Conservation (phyloP, 1,140 invertebrate species). For the Helicoverpa armigera region DNA sequence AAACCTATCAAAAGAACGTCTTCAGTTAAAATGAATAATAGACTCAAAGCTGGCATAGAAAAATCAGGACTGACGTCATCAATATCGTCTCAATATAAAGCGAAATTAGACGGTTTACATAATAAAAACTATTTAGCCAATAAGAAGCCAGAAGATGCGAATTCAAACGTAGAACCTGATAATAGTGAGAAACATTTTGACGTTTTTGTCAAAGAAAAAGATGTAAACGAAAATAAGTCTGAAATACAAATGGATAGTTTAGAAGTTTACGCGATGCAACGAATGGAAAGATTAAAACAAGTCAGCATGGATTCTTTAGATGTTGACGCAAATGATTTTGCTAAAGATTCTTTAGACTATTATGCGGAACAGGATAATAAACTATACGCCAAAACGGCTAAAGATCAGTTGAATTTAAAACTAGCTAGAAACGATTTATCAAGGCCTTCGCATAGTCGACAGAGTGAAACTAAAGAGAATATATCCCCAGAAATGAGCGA, state of each 20-base stretch:
- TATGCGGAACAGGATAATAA: conserved; percentile 80
- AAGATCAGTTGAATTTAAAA: conserved; percentile 77
- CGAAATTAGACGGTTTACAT: conserved; percentile 84
- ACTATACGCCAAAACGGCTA: conserved; percentile 62
- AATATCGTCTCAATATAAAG: conserved; percentile 84
- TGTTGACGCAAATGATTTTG: conserved; percentile 80
- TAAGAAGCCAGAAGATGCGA: conserved; percentile 76
- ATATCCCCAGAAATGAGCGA: conserved; percentile 74
- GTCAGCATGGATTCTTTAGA: conserved; percentile 86
- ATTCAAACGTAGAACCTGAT: conserved; percentile 77
- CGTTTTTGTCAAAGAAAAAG: conserved; percentile 87
- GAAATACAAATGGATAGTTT: conserved; percentile 88
- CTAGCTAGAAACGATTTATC: conserved; percentile 67
- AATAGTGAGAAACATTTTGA: conserved; percentile 86
- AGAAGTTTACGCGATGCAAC: conserved; percentile 87
- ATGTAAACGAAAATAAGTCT: conserved; percentile 87
- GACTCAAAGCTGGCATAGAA: conserved; percentile 79
- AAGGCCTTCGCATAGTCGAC: conserved; percentile 65
- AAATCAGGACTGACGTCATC: conserved; percentile 80
- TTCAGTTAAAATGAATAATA: conserved; percentile 83
- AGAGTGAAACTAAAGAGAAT: conserved; percentile 82
- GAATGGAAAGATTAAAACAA: conserved; percentile 80
- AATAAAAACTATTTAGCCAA: conserved; percentile 80
- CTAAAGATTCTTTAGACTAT: conserved; percentile 84
- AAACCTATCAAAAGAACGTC: conserved; percentile 85